Conservation (phyloP, 2,888 invertebrate genomes). For the Hirtodrosophila histrioides region DNA sequence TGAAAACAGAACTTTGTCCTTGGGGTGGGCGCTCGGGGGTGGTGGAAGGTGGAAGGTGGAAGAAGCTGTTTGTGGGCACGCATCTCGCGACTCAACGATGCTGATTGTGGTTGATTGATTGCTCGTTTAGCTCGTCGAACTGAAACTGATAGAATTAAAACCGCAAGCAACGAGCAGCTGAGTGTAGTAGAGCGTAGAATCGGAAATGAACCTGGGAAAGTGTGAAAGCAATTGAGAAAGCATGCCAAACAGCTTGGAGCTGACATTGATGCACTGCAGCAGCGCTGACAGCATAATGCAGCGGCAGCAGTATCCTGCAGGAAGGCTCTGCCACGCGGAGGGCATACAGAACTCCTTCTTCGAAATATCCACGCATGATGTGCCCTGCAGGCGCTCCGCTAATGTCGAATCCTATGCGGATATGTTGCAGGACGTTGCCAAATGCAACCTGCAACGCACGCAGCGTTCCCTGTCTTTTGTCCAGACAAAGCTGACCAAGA, state of each 20-base stretch:
- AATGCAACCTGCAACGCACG: slow-evolving; percentile 19
- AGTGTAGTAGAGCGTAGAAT: neutral
- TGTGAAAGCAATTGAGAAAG: slow-evolving; percentile 12
- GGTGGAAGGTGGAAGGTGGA: neutral
- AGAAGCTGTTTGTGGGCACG: neutral
- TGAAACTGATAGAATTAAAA: slow-evolving; percentile 22
- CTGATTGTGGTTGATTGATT: slow-evolving; percentile 38
- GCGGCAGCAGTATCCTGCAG: neutral
- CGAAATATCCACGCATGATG: slow-evolving; percentile 20
- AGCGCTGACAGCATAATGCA: slow-evolving; percentile 57
- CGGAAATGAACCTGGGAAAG: slow-evolving; percentile 25
- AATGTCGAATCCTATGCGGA: slow-evolving; percentile 58
- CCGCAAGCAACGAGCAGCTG: neutral
- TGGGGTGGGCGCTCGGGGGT: neutral
- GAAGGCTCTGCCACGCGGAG: neutral
- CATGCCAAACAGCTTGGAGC: slow-evolving; percentile 48
- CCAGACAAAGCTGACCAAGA: slow-evolving; percentile 79
- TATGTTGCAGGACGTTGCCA: slow-evolving; percentile 54
- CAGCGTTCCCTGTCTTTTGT: slow-evolving; percentile 73
- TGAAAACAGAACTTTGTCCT: slow-evolving; percentile 41
- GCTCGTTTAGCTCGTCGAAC: slow-evolving; percentile 16
- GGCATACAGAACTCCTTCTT: slow-evolving; percentile 57
- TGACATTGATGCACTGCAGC: slow-evolving; percentile 68
- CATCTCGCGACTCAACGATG: slow-evolving; percentile 6
- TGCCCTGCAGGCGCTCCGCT: slow-evolving; percentile 56